phyloP scores from a whole-genome alignment of 2,888 invertebrate species.

The Coenonympha arcania region DNA sequence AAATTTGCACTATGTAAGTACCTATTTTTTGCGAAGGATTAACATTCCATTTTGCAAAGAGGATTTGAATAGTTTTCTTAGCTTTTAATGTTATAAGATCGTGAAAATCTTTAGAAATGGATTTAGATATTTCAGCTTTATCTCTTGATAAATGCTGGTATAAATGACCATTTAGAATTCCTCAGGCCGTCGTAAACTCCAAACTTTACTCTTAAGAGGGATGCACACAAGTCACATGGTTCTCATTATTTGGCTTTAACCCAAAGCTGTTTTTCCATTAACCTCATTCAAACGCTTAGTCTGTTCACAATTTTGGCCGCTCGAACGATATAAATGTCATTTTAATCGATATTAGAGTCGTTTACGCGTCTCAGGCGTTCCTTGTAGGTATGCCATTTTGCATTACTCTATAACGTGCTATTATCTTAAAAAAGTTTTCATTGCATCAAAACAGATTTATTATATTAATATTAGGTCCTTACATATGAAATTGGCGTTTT shows the following conservation, averaged over 20 bases:
- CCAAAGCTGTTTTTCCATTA: slow-evolving; percentile 11
- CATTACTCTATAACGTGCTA: not conserved
- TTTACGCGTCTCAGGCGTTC: not conserved
- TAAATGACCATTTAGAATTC: slow-evolving; percentile 4
- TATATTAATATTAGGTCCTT: too few relatives aligned
- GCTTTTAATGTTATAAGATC: not conserved
- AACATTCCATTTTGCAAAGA: not conserved
- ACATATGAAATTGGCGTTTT: too few relatives aligned
- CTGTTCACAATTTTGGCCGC: slow-evolving; percentile 7
- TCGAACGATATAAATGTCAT: slow-evolving; percentile 6
- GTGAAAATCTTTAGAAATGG: slow-evolving; percentile 1
- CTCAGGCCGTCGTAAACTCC: not conserved
- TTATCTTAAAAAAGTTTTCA: not conserved
- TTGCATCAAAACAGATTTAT: too few relatives aligned
- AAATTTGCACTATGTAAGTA: not conserved
- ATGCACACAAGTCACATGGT: not conserved
- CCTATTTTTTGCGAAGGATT: not conserved
- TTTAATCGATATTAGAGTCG: slow-evolving; percentile 1
- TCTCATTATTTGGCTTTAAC: slow-evolving; percentile 6
- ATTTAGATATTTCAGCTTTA: not conserved
- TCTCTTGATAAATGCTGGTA: not conserved
- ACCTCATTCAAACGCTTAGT: slow-evolving; percentile 3
- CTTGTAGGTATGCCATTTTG: not conserved
- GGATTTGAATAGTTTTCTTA: not conserved
- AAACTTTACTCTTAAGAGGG: not conserved